Conservation (phyloP, 2,113 vertebrate genomes). For the Sebastes fasciatus region DNA sequence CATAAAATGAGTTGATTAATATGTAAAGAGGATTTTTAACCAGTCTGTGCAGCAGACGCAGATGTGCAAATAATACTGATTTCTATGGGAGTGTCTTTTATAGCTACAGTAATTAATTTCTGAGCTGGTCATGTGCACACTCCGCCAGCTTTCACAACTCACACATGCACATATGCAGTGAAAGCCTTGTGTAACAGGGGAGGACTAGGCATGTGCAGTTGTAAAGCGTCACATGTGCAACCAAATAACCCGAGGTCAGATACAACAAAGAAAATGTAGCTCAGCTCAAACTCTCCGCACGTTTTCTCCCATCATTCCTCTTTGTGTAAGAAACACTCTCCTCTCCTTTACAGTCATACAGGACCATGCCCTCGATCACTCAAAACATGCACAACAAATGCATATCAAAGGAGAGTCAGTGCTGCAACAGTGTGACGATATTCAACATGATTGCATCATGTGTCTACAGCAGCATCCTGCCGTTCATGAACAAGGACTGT, state of each 20-base stretch:
- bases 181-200: conserved; percentile 67
- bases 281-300: conserved; percentile 5
- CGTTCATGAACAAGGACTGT: conserved; percentile 19
- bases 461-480: conserved; percentile 38
- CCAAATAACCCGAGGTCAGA: conserved; percentile 44
- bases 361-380: neutral
- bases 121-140: conserved; percentile 51
- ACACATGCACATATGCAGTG: conserved; percentile 53
- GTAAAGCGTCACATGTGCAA: conserved; percentile 61
- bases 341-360: neutral
- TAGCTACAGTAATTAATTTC: conserved; percentile 52
- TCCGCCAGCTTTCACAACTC: conserved; percentile 35
- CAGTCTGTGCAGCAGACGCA: conserved; percentile 11
- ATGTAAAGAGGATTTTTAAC: conserved; percentile 10
- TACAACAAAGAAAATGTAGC: conserved; percentile 16
- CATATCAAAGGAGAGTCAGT: conserved; percentile 24
- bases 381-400: conserved; percentile 14
- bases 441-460: conserved; percentile 69
- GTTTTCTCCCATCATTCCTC: conserved; percentile 8
- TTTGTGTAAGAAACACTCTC: conserved; percentile 19
- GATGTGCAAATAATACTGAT: conserved; percentile 20
- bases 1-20: conserved; percentile 8
- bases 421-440: conserved; percentile 43
- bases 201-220: conserved; percentile 60
- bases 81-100: conserved; percentile 35